A percentile compares a stretch with the other conserved stretches of the same genome.
Conservation (phyloP, 2,113 vertebrate species). For the Dipodomys stephensi region DNA sequence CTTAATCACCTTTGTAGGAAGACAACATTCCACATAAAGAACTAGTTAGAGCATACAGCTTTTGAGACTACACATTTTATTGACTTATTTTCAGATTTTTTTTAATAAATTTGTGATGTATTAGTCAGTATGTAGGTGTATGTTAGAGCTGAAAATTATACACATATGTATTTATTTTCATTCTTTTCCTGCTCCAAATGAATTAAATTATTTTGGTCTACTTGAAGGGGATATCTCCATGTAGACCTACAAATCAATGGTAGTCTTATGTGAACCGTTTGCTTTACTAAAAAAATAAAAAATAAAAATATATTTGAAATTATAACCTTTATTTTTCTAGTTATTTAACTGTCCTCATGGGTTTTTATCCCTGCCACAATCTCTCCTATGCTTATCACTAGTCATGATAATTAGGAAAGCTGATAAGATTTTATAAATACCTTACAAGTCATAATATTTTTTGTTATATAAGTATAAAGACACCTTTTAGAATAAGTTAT, state of each 20-base stretch:
- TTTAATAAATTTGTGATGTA: too few relatives aligned
- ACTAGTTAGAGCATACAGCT: background rate
- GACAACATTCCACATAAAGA: background rate
- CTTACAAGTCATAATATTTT: slow-evolving; percentile 25
- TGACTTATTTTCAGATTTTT: background rate
- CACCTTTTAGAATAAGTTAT: background rate
- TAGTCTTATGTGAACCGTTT: too few relatives aligned
- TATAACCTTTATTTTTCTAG: background rate
- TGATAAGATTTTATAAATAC: slow-evolving; percentile 50
- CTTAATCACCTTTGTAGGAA: background rate
- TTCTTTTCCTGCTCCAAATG: background rate
- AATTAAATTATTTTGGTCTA: background rate
- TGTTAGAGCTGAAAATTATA: too few relatives aligned
- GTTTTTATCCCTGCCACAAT: background rate
- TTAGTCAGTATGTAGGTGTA: rapidly evolving
- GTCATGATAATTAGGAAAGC: slow-evolving; percentile 32
- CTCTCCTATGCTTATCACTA: background rate
- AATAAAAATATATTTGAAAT: background rate
- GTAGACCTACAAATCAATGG: background rate
- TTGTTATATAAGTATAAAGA: slow-evolving; percentile 18
- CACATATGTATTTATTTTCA: background rate
- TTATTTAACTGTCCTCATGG: background rate
- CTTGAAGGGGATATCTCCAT: background rate
- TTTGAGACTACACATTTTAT: background rate
- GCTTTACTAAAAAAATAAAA: too few relatives aligned